phyloP scores from a whole-genome alignment of 2,113 vertebrate genomes.

The Tautogolabrus adspersus region DNA sequence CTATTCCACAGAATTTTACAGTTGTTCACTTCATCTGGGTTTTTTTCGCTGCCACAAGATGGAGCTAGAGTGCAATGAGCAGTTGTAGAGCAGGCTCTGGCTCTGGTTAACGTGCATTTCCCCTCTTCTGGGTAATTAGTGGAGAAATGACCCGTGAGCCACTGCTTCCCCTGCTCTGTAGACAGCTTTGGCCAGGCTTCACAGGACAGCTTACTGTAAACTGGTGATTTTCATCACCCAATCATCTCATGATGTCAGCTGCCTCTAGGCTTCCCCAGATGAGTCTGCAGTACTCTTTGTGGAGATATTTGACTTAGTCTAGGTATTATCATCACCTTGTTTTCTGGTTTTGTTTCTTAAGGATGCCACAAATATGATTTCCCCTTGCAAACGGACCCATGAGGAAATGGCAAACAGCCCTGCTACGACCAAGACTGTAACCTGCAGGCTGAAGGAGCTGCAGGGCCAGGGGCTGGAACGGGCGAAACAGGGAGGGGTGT shows the following conservation, averaged over 20 bases:
- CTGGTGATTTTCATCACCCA: slow-evolving; percentile 57
- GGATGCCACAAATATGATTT: slow-evolving; percentile 49
- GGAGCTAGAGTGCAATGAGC: slow-evolving; percentile 56
- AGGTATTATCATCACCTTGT: slow-evolving; percentile 4
- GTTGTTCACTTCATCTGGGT: not conserved
- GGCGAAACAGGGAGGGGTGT: slow-evolving; percentile 86
- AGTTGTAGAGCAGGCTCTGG: slow-evolving; percentile 27
- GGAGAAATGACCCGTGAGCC: slow-evolving; percentile 71
- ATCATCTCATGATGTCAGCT: slow-evolving; percentile 28
- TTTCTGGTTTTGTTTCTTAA: slow-evolving; percentile 28
- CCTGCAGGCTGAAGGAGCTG: slow-evolving; percentile 87
- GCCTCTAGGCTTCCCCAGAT: slow-evolving; percentile 28
- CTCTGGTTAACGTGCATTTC: slow-evolving; percentile 42
- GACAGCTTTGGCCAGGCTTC: slow-evolving; percentile 63
- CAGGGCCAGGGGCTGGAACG: slow-evolving; percentile 71
- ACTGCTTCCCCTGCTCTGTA: slow-evolving; percentile 57
- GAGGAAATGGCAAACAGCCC: slow-evolving; percentile 60
- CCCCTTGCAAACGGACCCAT: slow-evolving; percentile 67
- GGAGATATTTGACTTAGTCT: slow-evolving; percentile 5
- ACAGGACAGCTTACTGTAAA: slow-evolving; percentile 72
- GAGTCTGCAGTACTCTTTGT: slow-evolving; percentile 24
- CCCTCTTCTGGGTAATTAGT: slow-evolving; percentile 70
- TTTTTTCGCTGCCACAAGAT: slow-evolving; percentile 67
- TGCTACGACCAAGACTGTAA: not conserved
- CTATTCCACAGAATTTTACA: not conserved